Evolutionary conservation across 2,888 invertebrate species (phyloP), one percentile per base, ranked within the genome.

Genomic region (Operophtera brumata): DNA sequence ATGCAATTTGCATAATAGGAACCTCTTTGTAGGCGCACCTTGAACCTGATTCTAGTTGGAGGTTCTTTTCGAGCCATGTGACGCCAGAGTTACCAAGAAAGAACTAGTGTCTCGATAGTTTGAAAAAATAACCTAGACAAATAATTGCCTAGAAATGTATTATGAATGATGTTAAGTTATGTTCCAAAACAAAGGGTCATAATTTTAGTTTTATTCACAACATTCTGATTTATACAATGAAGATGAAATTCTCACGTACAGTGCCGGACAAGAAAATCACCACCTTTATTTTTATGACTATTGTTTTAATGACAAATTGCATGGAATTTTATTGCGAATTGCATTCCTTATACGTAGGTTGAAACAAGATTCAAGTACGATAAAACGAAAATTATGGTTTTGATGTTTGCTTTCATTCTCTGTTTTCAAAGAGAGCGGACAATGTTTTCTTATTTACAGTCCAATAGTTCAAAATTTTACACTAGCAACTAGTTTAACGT

Each of bases 231-330:
- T 57, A 47, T 26, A 53, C 48, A 43, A 48, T 48, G 50, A 56
- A 50, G 50, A 39, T 40, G 30, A 49, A 54, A 48, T 42, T 59
- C 55, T 53, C 55, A 59, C 47, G 53, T 46, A 26, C n/a, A 46
- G 26, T 53, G 28, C 32, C 25, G 44, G 53, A 47, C 47, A 57
- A 46, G 25, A 50, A 57, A 49, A 53, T 28, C 37, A 37, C 20
- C 36, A 14, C 25, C 25, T 20, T 3, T 25, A 34, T 0, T 11
- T 34, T 34, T 34, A 30, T 30, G 30, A 10, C 35, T n/a, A 37
- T 37, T 37, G 13, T 37, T 37, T 30, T 30, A 10, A 9, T 30
- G 20, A 3, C 20, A 20, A 20, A 20, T 20, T 20, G 20, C 20
- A 4, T 20, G 20, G n/a, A n/a, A n/a, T 37, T 30, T 30, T 1